Evolutionary conservation across 2,797 vertebrate species (phyloP).

Genomic region (Pelobates cultripes): DNA sequence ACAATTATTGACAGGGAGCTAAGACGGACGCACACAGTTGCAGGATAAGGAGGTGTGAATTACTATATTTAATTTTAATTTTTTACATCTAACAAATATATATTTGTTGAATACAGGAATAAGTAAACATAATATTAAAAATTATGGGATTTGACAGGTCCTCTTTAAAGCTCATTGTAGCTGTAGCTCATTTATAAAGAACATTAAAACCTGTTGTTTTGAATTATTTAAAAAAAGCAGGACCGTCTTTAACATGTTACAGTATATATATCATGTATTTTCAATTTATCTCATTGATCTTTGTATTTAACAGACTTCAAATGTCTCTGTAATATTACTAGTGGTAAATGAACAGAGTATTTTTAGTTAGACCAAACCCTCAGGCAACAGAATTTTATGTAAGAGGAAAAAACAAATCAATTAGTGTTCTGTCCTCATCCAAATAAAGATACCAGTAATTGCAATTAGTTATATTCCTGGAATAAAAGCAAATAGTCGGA

Average conservation of each 20-base stretch:
- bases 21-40: no score
- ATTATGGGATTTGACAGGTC: no score
- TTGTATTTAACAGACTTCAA: neutral
- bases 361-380: slow-evolving; percentile 13
- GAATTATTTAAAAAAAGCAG: neutral
- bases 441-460: slow-evolving; percentile 21
- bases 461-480: neutral
- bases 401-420: slow-evolving; percentile 49
- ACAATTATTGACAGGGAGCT: no score
- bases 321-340: neutral
- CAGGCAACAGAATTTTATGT: slow-evolving; percentile 9
- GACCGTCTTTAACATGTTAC: neutral
- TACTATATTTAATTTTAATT: no score
- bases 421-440: slow-evolving; percentile 12
- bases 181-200: no score
- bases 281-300: neutral
- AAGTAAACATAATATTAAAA: no score
- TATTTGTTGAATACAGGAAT: no score
- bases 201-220: no score
- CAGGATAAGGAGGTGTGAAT: no score
- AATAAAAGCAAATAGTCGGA: no score
- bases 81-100: no score
- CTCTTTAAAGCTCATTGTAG: no score
- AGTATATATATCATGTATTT: neutral
- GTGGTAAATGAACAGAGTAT: neutral